These are phyloP conservation scores for Macroglossus sobrinus DNA, from an alignment of 2,113 vertebrate genomes.

Conservation along the genomic window DNA sequence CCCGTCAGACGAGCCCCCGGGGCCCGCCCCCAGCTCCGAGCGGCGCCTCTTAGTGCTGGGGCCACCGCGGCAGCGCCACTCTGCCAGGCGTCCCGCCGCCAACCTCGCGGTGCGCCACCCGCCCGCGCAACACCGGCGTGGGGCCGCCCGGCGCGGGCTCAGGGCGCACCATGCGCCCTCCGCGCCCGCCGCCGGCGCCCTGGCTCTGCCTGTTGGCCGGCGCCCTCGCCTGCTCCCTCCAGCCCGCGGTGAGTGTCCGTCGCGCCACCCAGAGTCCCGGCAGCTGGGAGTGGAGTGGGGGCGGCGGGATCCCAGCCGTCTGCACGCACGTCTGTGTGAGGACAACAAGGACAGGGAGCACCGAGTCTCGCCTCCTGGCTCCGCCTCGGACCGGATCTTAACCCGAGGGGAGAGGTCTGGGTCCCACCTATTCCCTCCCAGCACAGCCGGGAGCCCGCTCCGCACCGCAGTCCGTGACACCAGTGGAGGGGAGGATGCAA, in stretches of 20 bases:
- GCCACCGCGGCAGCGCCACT: background rate
- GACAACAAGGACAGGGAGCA: background rate
- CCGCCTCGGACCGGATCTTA: background rate
- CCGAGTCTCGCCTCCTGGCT: background rate
- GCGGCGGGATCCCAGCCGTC: background rate
- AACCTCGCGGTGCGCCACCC: background rate
- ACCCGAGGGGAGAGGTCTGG: background rate
- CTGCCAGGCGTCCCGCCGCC: background rate
- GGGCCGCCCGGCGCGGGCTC: constrained; percentile 8
- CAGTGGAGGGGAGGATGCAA: background rate
- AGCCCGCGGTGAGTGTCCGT: constrained; percentile 60
- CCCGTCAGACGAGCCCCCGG: constrained; percentile 61
- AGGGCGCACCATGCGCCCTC: constrained; percentile 35
- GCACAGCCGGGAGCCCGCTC: background rate
- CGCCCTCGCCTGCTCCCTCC: constrained; percentile 54
- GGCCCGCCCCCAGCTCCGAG: background rate
- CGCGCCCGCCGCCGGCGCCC: background rate
- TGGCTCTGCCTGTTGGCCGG: constrained; percentile 51
- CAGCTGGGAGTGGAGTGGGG: background rate
- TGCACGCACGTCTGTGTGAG: background rate
- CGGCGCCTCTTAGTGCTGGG: background rate
- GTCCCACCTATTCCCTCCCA: background rate
- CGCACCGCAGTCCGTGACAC: background rate
- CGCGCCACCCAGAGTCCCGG: background rate
- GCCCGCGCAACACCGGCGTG: background rate